Conservation (phyloP, 2,888 invertebrate species). For the Resseliella maxima region DNA sequence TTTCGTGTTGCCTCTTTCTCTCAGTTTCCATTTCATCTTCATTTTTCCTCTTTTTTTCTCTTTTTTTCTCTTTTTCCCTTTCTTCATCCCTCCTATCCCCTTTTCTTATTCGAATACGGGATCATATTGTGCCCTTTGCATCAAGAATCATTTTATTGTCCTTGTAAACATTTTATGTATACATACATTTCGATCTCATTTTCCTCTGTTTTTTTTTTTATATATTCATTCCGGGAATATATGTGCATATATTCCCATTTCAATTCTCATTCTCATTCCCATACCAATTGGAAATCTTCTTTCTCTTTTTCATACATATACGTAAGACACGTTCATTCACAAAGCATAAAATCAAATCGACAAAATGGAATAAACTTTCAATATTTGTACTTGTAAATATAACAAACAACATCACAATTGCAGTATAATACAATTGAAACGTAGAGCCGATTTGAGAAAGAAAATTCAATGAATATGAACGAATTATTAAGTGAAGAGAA, state of each 20-base stretch:
- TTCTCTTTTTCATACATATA: neutral
- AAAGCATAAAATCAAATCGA: conserved; percentile 1
- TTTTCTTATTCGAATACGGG: no score
- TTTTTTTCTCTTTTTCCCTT: no score
- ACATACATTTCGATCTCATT: neutral
- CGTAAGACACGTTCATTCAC: neutral
- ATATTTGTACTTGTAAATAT: neutral
- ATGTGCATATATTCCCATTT: neutral
- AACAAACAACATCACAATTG: conserved; percentile 7
- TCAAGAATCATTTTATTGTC: neutral
- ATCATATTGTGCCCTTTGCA: neutral
- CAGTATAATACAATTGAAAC: neutral
- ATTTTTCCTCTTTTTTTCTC: no score
- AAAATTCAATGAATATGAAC: conserved; percentile 20
- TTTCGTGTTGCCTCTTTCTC: no score
- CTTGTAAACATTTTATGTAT: conserved; percentile 7
- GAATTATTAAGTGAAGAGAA: neutral
- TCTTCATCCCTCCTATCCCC: no score
- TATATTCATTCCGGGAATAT: neutral
- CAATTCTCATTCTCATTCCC: neutral
- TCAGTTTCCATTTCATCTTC: no score
- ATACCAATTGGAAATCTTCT: no score
- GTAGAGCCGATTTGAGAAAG: neutral
- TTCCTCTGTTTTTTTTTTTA: neutral
- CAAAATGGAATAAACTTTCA: conserved; percentile 35